Base-by-base conservation (phyloP, 2,797 vertebrate species). In the Alcedo quadribrachys region DNA sequence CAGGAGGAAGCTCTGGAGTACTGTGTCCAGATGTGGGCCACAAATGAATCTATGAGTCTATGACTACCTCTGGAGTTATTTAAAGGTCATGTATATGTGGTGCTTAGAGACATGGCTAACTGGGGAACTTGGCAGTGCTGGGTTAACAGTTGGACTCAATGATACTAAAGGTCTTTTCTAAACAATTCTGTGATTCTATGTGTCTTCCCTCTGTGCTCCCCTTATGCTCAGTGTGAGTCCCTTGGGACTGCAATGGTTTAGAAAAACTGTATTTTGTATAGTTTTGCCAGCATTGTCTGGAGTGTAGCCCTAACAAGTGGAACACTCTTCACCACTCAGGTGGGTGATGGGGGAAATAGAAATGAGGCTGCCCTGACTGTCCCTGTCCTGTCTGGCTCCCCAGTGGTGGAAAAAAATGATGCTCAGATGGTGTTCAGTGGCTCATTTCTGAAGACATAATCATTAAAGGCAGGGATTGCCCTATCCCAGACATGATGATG, bases 151-250 rank as follows among this genome's bases (percentile, higher is more conserved):
- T 30, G 28, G 28, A 19, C 28, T 30, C 7, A 5, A 30, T 54
- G 28, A 30, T 54, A 17, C 25, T 18, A 54, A 54, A 54, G 28
- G 28, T 54, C 17, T 54, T 54, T 27, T 54, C 28, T 54, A 30
- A 54, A 54, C 51, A n/a, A 6, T n/a, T 53, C 51, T 53, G 13
- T 5, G 10, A 51, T 51, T 51, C 50, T 51, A 3, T 5, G 10
- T 8, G 21, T 18, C 11, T 81, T 68, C 21, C 16, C 7, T 61
- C 5, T 10, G n/a, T 0, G 0, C 4, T 63, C 30, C 14, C 21
- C 14, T 6, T 33, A 21, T 13, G 19, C 15, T 63, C 5, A 13
- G 32, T 53, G 73, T 0, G 0, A 73, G 60, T 33, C 48, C 18
- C 53, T 82, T 4, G 2, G 50, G 51, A 68, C 3, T 4, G 18